These are phyloP conservation scores for Melanocharis versteri DNA, from an alignment of 2,113 vertebrate genomes.

Conservation along the genomic window DNA sequence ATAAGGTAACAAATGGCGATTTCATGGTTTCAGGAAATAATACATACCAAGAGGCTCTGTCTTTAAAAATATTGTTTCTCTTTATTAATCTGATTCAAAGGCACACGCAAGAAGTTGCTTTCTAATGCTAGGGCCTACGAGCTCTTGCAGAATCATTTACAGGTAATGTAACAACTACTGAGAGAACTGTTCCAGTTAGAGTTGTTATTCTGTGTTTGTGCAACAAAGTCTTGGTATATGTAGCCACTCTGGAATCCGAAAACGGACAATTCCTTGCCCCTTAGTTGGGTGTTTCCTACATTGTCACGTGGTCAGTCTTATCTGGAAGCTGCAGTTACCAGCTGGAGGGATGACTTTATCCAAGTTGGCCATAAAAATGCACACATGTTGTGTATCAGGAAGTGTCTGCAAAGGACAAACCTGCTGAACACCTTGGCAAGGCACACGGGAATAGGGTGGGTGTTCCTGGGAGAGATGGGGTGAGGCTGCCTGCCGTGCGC, in stretches of 20 bases:
- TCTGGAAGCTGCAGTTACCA: neutral
- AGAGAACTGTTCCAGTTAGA: neutral
- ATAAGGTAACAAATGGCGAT: neutral
- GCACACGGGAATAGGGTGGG: fast-evolving
- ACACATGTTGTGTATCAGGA: neutral
- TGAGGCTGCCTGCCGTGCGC: neutral
- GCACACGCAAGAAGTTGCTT: neutral
- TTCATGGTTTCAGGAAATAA: neutral
- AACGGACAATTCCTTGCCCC: neutral
- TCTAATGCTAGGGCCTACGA: neutral
- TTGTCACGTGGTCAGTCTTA: neutral
- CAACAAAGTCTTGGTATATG: fast-evolving
- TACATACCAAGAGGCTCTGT: neutral
- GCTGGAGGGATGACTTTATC: neutral
- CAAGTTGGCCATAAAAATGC: neutral
- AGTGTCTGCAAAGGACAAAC: neutral
- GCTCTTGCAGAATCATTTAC: neutral
- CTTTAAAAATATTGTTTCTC: neutral
- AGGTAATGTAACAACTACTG: neutral
- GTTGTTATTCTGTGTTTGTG: neutral
- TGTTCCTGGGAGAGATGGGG: neutral
- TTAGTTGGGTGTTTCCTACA: neutral
- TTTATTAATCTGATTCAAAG: neutral
- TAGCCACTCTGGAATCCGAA: neutral
- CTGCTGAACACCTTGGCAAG: neutral